Evolutionary conservation across 2,888 invertebrate species (phyloP).

Genomic region (Diarsia rubi): DNA sequence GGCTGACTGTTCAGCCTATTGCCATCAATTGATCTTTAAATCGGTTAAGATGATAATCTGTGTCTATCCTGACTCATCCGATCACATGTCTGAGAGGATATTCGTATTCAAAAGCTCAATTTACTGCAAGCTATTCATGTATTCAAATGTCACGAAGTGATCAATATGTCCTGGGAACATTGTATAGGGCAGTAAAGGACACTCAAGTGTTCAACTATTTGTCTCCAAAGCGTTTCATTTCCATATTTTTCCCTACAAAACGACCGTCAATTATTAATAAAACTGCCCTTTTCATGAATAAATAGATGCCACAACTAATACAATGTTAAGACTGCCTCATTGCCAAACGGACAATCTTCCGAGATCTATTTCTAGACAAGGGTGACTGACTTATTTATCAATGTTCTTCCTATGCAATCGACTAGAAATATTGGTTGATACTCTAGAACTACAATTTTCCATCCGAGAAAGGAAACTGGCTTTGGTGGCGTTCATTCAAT

Average conservation of each 20-base stretch:
- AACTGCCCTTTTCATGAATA: slow-evolving; percentile 19
- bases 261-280: slow-evolving; percentile 5
- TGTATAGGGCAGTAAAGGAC: neutral
- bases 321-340: slow-evolving; percentile 16
- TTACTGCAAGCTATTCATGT: slow-evolving; percentile 48
- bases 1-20: slow-evolving; percentile 60
- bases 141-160: slow-evolving; percentile 13
- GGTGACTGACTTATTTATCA: slow-evolving; percentile 50
- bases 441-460: slow-evolving; percentile 21
- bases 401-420: slow-evolving; percentile 20
- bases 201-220: neutral
- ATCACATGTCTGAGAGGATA: slow-evolving; percentile 50
- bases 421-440: slow-evolving; percentile 9
- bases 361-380: slow-evolving; percentile 35
- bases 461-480: neutral
- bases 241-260: slow-evolving; percentile 3
- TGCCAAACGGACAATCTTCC: slow-evolving; percentile 39
- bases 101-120: slow-evolving; percentile 52
- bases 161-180: slow-evolving; percentile 21
- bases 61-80: slow-evolving; percentile 58
- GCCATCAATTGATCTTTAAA: slow-evolving; percentile 69
- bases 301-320: slow-evolving; percentile 21
- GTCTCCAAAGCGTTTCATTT: neutral
- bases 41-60: slow-evolving; percentile 60
- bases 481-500: neutral